Evolutionary conservation across 2,888 invertebrate species (phyloP).

Genomic region (Proisotoma minuta): DNA sequence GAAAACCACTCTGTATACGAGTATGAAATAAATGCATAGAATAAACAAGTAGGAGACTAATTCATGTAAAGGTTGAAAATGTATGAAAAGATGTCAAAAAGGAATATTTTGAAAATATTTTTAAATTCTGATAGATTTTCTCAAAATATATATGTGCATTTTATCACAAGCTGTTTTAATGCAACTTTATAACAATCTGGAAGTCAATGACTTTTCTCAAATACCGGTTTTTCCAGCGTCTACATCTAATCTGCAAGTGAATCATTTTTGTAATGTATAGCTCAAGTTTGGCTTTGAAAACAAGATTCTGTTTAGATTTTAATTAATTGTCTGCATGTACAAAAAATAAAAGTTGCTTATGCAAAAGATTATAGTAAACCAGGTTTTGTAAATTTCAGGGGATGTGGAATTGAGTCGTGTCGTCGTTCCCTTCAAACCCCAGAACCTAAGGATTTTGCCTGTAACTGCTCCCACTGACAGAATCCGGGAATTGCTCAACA

Average conservation of each 20-base stretch:
- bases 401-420: conserved; percentile 46
- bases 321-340: neutral
- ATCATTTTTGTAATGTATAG: neutral
- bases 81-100: too few species aligned
- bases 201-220: conserved; percentile 14
- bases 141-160: neutral
- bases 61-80: too few species aligned
- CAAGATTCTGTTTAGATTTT: neutral
- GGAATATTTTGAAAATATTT: too few species aligned
- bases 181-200: neutral
- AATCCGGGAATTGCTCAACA: conserved; percentile 44
- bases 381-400: conserved; percentile 27
- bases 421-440: conserved; percentile 47
- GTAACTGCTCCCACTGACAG: conserved; percentile 47
- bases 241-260: neutral
- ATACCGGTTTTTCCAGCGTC: conserved; percentile 16
- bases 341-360: neutral
- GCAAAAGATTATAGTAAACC: neutral
- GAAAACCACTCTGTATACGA: too few species aligned
- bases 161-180: neutral
- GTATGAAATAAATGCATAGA: too few species aligned
- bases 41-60: conserved; percentile 14
- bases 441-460: conserved; percentile 45
- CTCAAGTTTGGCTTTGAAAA: neutral
- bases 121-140: too few species aligned